Evolutionary conservation across 2,113 vertebrate genomes (phyloP), one percentile per base, ranked within the genome.

Genomic region (Brachyhypopomus occidentalis): DNA sequence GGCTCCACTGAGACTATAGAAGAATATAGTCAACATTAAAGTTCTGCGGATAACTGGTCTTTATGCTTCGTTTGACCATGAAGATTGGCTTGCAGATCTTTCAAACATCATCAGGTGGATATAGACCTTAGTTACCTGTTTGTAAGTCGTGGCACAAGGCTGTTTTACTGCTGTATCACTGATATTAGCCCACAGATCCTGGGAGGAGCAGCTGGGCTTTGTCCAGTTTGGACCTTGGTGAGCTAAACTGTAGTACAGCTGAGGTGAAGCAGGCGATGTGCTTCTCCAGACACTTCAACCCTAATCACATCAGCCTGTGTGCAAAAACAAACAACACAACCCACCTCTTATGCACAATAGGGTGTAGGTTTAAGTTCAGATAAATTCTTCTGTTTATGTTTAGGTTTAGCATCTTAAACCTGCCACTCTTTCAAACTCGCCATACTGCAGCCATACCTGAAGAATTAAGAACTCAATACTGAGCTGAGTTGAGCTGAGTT

Each of bases 381-480:
- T 36, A 58, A 78, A 64, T 55, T 67, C 19, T 77, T 77, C n/a
- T 41, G 63, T 71, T 25, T 16, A 27, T 45, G 12, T 71, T 72
- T 55, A 77, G 55, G 72, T 48, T 52, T 66, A 36, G 45, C n/a
- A 72, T 66, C 70, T 76, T 70, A 45, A 34, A 23, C 72, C 66
- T 34, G 19, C 73, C 36, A 38, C 74, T 84, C 83, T 72, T 84
- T 84, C 66, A 81, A 81, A 73, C 41, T 59, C 52, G 34, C 73
- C 41, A 19, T 64, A 72, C 67, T 77, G 45, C 77, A 70, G 73
- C 83, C 60, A 60, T 45, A 77, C 48, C 56, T 66, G 55, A 84
- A 81, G 45, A 78, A 84, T 77, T 67, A 81, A 81, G 77, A 74
- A 55, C 55, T 60, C 64, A 48, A 79, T 72, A 79, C 67, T 60